These are phyloP conservation scores for Acanthosoma haemorrhoidale DNA, from an alignment of 2,888 invertebrate genomes.

Conservation along the genomic window DNA sequence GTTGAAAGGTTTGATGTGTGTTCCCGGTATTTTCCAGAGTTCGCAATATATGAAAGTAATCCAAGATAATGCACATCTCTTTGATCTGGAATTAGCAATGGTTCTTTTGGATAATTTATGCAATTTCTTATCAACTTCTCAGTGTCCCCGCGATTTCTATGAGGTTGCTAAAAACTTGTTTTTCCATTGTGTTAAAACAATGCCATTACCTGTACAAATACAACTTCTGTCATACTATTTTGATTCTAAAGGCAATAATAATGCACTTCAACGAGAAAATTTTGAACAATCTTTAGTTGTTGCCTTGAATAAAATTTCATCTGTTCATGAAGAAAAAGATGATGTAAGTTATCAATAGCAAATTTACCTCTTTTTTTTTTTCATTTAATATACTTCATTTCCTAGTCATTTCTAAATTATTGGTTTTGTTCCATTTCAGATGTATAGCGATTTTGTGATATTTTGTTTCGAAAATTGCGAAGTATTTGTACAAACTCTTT, in stretches of 20 bases:
- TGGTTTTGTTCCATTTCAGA: background rate
- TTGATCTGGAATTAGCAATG: constrained; percentile 29
- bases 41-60: constrained; percentile 28
- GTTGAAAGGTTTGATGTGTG: constrained; percentile 33
- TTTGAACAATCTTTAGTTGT: constrained; percentile 42
- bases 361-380: background rate
- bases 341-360: constrained; percentile 28
- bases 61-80: constrained; percentile 31
- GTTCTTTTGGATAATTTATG: constrained; percentile 30
- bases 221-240: constrained; percentile 29
- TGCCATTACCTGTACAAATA: constrained; percentile 24
- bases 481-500: background rate
- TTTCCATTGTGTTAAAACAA: constrained; percentile 28
- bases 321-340: constrained; percentile 24
- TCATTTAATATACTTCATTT: background rate
- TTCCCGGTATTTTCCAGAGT: constrained; percentile 34
- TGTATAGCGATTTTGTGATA: constrained; percentile 15
- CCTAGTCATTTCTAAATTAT: background rate
- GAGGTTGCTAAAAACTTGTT: constrained; percentile 27
- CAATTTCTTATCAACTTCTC: constrained; percentile 27
- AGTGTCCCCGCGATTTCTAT: constrained; percentile 23
- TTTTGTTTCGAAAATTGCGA: constrained; percentile 14
- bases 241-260: constrained; percentile 13
- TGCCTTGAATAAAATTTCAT: constrained; percentile 42
- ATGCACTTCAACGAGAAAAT: constrained; percentile 11